Evolutionary conservation across 1,140 invertebrate species (phyloP).

Genomic region (Rhagoletis zephyria): DNA sequence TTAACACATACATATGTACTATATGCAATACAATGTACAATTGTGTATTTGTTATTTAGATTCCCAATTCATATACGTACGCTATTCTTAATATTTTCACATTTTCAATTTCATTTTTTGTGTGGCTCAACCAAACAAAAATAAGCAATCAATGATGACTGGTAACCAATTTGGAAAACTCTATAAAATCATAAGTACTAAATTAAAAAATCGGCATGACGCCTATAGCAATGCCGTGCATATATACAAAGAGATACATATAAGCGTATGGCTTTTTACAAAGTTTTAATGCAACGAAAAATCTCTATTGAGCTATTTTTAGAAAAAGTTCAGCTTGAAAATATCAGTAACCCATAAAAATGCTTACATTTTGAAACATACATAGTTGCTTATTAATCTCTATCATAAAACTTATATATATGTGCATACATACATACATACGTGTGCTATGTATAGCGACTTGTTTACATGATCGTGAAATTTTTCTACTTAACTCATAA

Average conservation of each 20-base stretch:
- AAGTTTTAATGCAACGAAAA: neutral
- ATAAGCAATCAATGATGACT: neutral
- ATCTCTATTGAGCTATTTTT: neutral
- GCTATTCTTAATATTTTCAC: neutral
- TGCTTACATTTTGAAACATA: slow-evolving; percentile 35
- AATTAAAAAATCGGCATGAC: slow-evolving; percentile 35
- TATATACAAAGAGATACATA: neutral
- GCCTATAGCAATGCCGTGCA: neutral
- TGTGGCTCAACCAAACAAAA: neutral
- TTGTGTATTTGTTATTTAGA: neutral
- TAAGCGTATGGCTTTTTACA: neutral
- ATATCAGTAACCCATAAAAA: slow-evolving; percentile 25
- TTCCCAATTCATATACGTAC: neutral
- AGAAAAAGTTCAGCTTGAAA: neutral
- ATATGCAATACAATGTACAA: neutral
- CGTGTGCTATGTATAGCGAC: neutral
- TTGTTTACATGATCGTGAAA: neutral
- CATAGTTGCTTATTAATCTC: neutral
- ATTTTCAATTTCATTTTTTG: neutral
- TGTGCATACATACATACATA: neutral
- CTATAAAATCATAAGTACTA: slow-evolving; percentile 47
- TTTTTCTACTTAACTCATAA: neutral
- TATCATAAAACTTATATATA: neutral
- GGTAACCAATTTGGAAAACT: slow-evolving; percentile 29
- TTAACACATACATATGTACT: neutral